Evolutionary conservation across 2,797 vertebrate species (phyloP).

Genomic region (Pangasius larnaudii): DNA sequence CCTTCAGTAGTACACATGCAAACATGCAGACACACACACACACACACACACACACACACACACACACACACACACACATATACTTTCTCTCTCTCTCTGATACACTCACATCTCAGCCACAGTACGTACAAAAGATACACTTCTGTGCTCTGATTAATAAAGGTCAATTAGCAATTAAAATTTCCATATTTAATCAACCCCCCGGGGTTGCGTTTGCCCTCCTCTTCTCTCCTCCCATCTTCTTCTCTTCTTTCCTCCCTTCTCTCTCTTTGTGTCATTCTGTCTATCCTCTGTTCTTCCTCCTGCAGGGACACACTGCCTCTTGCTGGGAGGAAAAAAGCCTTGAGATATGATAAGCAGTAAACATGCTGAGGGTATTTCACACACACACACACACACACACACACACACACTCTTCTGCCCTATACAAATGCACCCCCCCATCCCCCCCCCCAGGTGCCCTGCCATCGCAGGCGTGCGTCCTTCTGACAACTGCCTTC

Average conservation of each 20-base stretch:
- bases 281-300: conserved; percentile 39
- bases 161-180: conserved; percentile 85
- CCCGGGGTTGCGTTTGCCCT: conserved; percentile 62
- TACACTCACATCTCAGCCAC: conserved; percentile 31
- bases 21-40: conserved; percentile 55
- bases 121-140: conserved; percentile 37
- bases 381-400: conserved; percentile 26
- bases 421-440: conserved; percentile 10
- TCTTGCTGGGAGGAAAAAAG: conserved; percentile 50
- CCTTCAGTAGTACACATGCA: conserved; percentile 35
- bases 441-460: conserved; percentile 39
- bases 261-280: conserved; percentile 9
- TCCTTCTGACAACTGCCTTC: conserved; percentile 83
- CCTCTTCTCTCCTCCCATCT: conserved; percentile 26
- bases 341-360: conserved; percentile 50
- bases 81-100: background rate
- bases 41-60: conserved; percentile 40
- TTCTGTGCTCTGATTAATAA: conserved; percentile 79
- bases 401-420: background rate
- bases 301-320: conserved; percentile 46
- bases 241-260: conserved; percentile 49
- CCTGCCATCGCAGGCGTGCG: conserved; percentile 57
- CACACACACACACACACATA: conserved; percentile 25
- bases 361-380: conserved; percentile 45
- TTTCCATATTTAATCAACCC: conserved; percentile 84